Evolutionary conservation across 2,797 vertebrate species (phyloP).

Genomic region (Tinamus major): DNA sequence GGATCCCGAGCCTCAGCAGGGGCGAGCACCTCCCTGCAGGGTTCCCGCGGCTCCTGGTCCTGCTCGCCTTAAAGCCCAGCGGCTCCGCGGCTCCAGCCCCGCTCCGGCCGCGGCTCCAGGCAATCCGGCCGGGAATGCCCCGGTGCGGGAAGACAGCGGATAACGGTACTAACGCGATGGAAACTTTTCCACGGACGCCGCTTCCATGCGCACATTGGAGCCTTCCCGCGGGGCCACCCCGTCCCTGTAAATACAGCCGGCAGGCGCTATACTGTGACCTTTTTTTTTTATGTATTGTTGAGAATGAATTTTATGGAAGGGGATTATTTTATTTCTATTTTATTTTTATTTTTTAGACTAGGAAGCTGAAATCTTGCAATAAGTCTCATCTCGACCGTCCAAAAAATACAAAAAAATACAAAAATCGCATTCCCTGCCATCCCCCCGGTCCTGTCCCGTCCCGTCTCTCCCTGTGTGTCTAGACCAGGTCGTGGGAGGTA

Average conservation of each 20-base stretch:
- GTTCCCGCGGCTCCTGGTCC: neutral
- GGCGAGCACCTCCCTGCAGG: neutral
- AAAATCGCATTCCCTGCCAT: neutral
- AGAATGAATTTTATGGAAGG: slow-evolving; percentile 77
- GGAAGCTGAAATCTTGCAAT: slow-evolving; percentile 78
- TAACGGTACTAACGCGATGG: too few species aligned
- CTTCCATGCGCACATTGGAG: rapidly evolving
- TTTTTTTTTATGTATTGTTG: slow-evolving; percentile 79
- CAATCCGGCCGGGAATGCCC: too few species aligned
- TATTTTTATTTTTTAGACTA: slow-evolving; percentile 76
- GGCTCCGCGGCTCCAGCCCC: too few species aligned
- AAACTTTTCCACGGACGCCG: neutral
- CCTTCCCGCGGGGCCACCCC: neutral
- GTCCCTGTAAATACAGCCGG: slow-evolving; percentile 82
- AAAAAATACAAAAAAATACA: neutral
- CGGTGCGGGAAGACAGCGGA: too few species aligned
- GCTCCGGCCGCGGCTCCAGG: too few species aligned
- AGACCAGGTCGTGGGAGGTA: slow-evolving; percentile 27
- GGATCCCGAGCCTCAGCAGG: neutral
- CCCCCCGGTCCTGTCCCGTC: neutral
- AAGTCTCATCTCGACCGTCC: slow-evolving; percentile 69
- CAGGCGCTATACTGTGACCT: slow-evolving; percentile 78
- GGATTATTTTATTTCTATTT: slow-evolving; percentile 64
- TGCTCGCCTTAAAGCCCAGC: slow-evolving; percentile 54
- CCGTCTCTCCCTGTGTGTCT: slow-evolving; percentile 26